Evolutionary conservation across 2,797 vertebrate species (phyloP), one percentile per base, ranked within the genome.

Genomic region (Dendrocincla fuliginosa): DNA sequence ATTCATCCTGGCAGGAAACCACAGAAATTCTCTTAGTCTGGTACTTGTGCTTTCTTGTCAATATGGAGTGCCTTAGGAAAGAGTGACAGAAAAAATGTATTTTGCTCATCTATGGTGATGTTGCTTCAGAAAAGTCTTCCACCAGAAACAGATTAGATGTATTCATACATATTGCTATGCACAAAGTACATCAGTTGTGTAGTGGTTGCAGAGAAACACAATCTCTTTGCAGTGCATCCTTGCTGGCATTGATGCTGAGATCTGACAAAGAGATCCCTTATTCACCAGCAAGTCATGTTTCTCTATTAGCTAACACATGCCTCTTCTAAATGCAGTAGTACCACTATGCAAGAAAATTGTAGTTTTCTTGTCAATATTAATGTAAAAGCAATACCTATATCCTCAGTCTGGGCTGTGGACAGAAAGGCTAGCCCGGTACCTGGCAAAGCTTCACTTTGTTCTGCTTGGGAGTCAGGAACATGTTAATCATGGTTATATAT

Each of bases 391-490:
- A 37, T 41, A 39, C 5, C 9, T 39, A 13, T 13, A 16, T 25
- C 19, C 11, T 68, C 35, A 56, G 18, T 4, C 20, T 20, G n/a
- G 35, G 30, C 20, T 71, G 16, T 3, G 55, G 57, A 30, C 28
- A 79, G 70, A 82, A 75, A 71, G n/a, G 4, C 19, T 33, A 37
- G 11, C 9, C 15, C 17, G 18, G 33, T 19, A n/a, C 18, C n/a
- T 63, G 42, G 9, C 30, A 33, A 59, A 39, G 8, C 6, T 60
- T 70, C 41, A 25, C 53, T 59, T 74, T n/a, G 9, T 64, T 30
- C 46, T 57, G 23, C 8, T 2, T 5, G 9, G 37, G 20, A 25
- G 9, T 33, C 20, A 23, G 33, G 27, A 56, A n/a, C 0, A 0
- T 5, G 13, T 27, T 82, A 35, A 76, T 55, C 19, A 18, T 14